Percentiles rank a stretch among this genome's conserved stretches.
Evolutionary conservation across 1,140 invertebrate species (phyloP).

Genomic region (Cepaea nemoralis): DNA sequence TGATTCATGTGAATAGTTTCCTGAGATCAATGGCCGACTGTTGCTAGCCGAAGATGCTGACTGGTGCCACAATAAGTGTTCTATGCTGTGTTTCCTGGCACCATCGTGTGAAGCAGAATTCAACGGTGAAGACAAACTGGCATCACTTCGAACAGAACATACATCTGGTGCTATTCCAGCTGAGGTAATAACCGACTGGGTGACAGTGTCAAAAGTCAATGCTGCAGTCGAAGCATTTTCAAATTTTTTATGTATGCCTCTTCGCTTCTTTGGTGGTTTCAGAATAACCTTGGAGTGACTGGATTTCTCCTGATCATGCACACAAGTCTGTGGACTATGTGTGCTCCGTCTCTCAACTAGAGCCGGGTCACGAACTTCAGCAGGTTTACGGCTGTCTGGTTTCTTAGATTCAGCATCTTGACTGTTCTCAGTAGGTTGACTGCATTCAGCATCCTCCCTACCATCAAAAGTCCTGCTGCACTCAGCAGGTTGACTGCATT

Average conservation of each 20-base stretch:
- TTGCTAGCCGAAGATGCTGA: not conserved
- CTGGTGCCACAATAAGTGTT: slow-evolving; percentile 8
- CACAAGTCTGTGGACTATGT: not conserved
- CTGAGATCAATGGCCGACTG: not conserved
- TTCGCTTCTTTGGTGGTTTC: slow-evolving; percentile 36
- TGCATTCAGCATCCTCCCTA: too few relatives aligned
- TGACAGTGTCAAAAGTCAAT: not conserved
- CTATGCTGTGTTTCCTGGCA: slow-evolving; percentile 22
- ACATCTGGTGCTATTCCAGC: not conserved
- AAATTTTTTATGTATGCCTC: slow-evolving; percentile 21
- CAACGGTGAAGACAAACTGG: not conserved
- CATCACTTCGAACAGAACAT: not conserved
- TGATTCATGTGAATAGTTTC: slow-evolving; percentile 4
- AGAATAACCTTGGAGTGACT: slow-evolving; percentile 17
- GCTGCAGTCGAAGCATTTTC: not conserved
- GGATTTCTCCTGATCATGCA: not conserved
- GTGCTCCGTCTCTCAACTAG: not conserved
- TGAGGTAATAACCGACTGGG: not conserved
- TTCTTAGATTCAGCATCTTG: too few relatives aligned
- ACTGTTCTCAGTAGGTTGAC: too few relatives aligned
- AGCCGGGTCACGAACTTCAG: not conserved
- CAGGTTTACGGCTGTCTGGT: too few relatives aligned
- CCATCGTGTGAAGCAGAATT: not conserved
- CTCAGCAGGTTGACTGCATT: not conserved
- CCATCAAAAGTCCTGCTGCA: too few relatives aligned